Evolutionary conservation across 2,888 invertebrate genomes (phyloP).

Genomic region (Tetramorium bicarinatum): DNA sequence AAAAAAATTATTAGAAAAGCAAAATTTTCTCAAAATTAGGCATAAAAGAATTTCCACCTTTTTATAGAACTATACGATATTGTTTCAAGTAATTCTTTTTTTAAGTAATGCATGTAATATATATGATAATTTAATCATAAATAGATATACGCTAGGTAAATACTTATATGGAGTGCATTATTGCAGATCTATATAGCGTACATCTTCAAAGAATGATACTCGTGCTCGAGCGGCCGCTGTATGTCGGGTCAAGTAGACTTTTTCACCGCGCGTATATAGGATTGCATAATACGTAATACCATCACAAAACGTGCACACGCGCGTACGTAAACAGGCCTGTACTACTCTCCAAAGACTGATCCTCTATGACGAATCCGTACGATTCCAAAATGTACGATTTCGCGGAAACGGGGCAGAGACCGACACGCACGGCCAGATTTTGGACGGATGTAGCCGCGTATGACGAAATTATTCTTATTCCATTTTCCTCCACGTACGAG

Average conservation of each 20-base stretch:
- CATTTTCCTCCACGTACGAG: constrained; percentile 26
- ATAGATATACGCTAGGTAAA: background rate
- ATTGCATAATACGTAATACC: constrained; percentile 49
- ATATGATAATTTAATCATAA: background rate
- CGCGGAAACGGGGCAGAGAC: constrained; percentile 39
- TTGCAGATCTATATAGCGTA: constrained; percentile 37
- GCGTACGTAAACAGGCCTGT: constrained; percentile 35
- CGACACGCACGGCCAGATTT: constrained; percentile 19
- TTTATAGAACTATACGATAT: background rate
- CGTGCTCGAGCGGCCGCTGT: constrained; percentile 10
- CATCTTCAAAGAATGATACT: constrained; percentile 36
- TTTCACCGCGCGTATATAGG: background rate
- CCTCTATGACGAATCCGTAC: background rate
- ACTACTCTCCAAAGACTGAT: constrained; percentile 33
- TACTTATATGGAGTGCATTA: constrained; percentile 5
- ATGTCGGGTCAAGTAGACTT: constrained; percentile 38
- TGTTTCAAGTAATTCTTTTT: background rate
- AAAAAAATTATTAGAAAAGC: background rate
- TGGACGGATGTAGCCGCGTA: background rate
- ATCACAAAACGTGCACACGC: constrained; percentile 2
- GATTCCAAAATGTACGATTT: constrained; percentile 17
- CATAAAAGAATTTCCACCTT: background rate
- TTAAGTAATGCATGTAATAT: background rate
- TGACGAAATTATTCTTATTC: constrained; percentile 68
- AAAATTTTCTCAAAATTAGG: background rate